Conservation (phyloP, 1,140 invertebrate species). For the Solen grandis region DNA sequence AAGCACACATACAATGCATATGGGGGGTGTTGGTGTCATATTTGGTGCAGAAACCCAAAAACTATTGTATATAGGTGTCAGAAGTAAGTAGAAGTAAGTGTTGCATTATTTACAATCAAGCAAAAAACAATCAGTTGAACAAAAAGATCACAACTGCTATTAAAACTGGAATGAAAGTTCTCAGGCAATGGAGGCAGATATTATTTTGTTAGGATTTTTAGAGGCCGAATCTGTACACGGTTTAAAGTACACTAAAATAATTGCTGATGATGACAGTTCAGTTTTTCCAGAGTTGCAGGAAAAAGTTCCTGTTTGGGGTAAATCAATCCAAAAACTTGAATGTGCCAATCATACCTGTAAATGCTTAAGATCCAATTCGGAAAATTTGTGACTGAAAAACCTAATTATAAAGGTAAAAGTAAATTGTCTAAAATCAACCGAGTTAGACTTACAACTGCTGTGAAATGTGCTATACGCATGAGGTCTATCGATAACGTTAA, state of each 20-base stretch:
- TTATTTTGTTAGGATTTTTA: slow-evolving; percentile 79
- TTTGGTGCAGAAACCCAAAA: slow-evolving; percentile 75
- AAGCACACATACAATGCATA: too few relatives aligned
- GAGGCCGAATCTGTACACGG: slow-evolving; percentile 74
- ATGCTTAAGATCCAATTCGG: slow-evolving; percentile 74
- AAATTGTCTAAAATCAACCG: slow-evolving; percentile 14
- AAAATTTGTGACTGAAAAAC: slow-evolving; percentile 49
- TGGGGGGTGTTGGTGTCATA: too few relatives aligned
- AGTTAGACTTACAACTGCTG: not conserved
- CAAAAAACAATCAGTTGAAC: not conserved
- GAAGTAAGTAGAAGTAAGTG: slow-evolving; percentile 80
- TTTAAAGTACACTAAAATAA: slow-evolving; percentile 79
- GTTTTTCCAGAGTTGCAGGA: slow-evolving; percentile 75
- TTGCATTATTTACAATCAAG: slow-evolving; percentile 73
- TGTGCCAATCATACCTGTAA: slow-evolving; percentile 74
- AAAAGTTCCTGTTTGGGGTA: slow-evolving; percentile 71
- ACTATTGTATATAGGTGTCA: slow-evolving; percentile 77
- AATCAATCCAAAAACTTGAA: slow-evolving; percentile 80
- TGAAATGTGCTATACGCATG: slow-evolving; percentile 45
- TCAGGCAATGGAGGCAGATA: slow-evolving; percentile 80
- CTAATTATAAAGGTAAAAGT: slow-evolving; percentile 19
- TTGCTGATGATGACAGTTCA: slow-evolving; percentile 77
- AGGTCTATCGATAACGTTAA: not conserved
- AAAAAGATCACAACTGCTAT: slow-evolving; percentile 48
- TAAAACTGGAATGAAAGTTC: slow-evolving; percentile 76